Percentiles rank a stretch among this genome's conserved stretches.
Conservation (phyloP, 2,888 invertebrate species). For the Drepana falcataria region DNA sequence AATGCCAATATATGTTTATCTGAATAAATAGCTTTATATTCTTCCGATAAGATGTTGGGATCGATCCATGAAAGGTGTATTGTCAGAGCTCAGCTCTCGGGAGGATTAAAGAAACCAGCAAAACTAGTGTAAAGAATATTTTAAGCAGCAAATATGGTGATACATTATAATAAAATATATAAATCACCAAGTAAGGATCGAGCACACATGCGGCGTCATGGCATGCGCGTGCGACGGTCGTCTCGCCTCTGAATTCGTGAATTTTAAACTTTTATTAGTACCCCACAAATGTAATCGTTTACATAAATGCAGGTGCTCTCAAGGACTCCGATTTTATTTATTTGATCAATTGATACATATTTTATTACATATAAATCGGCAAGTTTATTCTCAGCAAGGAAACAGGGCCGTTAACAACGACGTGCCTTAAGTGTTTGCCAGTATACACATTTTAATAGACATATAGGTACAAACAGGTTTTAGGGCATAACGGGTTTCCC, state of each 20-base stretch:
- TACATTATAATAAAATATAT: background rate
- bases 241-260: constrained; percentile 30
- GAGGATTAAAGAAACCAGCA: background rate
- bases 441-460: too few relatives aligned
- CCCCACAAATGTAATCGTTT: constrained; percentile 46
- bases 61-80: background rate
- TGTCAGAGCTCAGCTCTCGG: background rate
- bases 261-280: constrained; percentile 56
- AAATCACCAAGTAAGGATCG: background rate
- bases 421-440: too few relatives aligned
- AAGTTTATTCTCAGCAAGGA: background rate
- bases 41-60: background rate
- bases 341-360: constrained; percentile 55
- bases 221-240: constrained; percentile 19
- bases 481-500: too few relatives aligned
- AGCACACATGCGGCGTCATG: background rate
- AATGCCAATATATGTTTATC: too few relatives aligned
- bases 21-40: background rate
- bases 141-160: background rate
- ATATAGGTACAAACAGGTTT: too few relatives aligned
- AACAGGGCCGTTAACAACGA: background rate
- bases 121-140: background rate
- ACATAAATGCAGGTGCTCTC: constrained; percentile 51
- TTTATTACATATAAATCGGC: constrained; percentile 27
- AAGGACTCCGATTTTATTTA: constrained; percentile 52